Evolutionary conservation across 1,140 invertebrate species (phyloP).

Genomic region (Callitettix versicolor): DNA sequence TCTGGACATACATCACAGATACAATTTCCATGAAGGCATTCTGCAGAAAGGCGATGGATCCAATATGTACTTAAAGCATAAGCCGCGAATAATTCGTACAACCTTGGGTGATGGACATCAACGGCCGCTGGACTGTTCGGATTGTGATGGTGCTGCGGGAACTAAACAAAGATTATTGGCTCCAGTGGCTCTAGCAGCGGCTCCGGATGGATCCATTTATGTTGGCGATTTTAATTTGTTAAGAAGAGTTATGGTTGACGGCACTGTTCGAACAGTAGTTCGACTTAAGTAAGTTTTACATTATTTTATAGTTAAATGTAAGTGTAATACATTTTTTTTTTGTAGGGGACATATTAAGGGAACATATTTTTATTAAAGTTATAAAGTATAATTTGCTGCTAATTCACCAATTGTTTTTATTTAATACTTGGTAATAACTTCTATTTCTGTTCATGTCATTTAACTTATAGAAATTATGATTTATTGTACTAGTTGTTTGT

Average conservation of each 20-base stretch:
- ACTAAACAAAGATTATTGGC: slow-evolving; percentile 73
- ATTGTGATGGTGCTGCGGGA: slow-evolving; percentile 66
- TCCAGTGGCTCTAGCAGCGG: slow-evolving; percentile 81
- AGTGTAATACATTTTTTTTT: no score
- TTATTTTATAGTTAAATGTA: no score
- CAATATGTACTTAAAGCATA: slow-evolving; percentile 90
- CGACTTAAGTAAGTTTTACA: slow-evolving; percentile 65
- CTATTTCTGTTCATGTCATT: no score
- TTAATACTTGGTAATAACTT: no score
- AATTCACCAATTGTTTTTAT: no score
- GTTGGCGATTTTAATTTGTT: slow-evolving; percentile 95
- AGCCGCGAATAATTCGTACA: slow-evolving; percentile 81
- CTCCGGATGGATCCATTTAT: slow-evolving; percentile 86
- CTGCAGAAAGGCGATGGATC: slow-evolving; percentile 95
- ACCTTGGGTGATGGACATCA: slow-evolving; percentile 88
- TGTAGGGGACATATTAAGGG: no score
- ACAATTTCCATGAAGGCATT: slow-evolving; percentile 96
- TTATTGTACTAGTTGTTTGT: no score
- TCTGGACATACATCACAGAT: slow-evolving; percentile 91
- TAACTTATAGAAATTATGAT: no score
- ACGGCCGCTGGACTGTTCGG: slow-evolving; percentile 65
- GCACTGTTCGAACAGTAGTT: slow-evolving; percentile 77
- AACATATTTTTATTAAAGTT: no score
- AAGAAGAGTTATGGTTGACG: slow-evolving; percentile 77
- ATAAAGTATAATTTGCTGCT: no score